These are phyloP conservation scores for Nematostella vectensis DNA, from an alignment of 92 coral and sea anemone genomes.

Conservation along the genomic window DNA sequence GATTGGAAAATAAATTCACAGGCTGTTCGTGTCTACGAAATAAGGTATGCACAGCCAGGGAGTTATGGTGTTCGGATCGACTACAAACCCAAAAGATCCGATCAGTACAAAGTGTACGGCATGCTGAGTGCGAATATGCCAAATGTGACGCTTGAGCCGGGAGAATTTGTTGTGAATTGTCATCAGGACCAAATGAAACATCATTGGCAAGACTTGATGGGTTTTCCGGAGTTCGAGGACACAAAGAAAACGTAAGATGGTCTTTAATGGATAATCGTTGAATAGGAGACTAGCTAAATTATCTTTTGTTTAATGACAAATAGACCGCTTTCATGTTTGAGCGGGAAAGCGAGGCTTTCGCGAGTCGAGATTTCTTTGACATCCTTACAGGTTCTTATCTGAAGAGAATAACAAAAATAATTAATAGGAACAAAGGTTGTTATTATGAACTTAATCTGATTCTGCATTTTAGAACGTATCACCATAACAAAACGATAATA, in stretches of 20 bases:
- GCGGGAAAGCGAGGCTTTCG: no score
- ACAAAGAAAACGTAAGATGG: constrained; percentile 16
- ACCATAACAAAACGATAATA: no score
- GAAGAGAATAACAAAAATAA: no score
- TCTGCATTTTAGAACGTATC: no score
- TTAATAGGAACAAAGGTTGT: no score
- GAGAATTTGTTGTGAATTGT: constrained; percentile 44
- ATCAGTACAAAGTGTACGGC: constrained; percentile 20
- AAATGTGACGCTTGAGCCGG: constrained; percentile 37
- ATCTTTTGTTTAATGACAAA: no score
- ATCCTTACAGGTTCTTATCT: no score
- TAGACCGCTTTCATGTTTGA: no score
- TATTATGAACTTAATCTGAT: no score
- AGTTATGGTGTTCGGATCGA: constrained; percentile 33
- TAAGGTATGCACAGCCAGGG: constrained; percentile 25
- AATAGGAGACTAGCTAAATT: no score
- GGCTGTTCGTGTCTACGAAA: constrained; percentile 29
- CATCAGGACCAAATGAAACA: constrained; percentile 29
- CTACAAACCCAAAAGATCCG: constrained; percentile 18
- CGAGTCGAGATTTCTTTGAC: no score
- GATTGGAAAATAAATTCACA: constrained; percentile 17
- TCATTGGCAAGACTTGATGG: constrained; percentile 33
- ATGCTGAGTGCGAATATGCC: constrained; percentile 30
- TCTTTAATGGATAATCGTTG: no score
- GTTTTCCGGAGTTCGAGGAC: constrained; percentile 52